Evolutionary conservation across 2,888 invertebrate species (phyloP), one percentile per base, ranked within the genome.

Genomic region (Pseudoips prasinana): DNA sequence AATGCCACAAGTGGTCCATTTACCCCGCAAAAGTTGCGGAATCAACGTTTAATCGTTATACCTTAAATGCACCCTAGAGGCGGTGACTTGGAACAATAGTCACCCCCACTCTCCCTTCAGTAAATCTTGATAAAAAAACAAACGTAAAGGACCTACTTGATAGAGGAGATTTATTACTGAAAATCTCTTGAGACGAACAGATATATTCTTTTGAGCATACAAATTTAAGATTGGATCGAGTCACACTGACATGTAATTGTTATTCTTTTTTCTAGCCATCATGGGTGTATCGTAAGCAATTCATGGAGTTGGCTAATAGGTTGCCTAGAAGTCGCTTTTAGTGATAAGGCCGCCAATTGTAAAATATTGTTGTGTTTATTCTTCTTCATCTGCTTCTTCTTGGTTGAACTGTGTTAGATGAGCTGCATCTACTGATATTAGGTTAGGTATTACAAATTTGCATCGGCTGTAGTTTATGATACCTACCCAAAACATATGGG

Each of bases 101-200:
- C 39, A 51, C 41, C 28, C 35, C 41, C 27, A 37, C 41, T 47
- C 45, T 41, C 33, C 38, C 26, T 40, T 39, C 47, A 47, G 55
- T 52, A 43, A 64, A 78, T 77, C 76, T 70, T 69, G 78, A 77
- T 78, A 80, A 78, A 73, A 74, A 74, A 70, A 55, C 62, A 72
- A 68, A 60, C 63, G 52, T 64, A 14, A 64, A 66, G 51, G 69
- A 66, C 63, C 58, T 57, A 61, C 56, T 64, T 67, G 78, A 73
- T 78, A 70, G 65, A 55, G 60, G 56, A 76, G 80, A 83, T 82
- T 82, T 82, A 83, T 82, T 77, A 58, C 78, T 58, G 40, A 37
- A 63, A 73, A 71, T 71, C 79, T 76, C 72, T 49, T 29, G 73
- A 67, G 78, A 63, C 49, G 50, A 55, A 59, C 61, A 61, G 65